Conservation (phyloP, 1,140 invertebrate genomes). For the Zaprionus capensis region DNA sequence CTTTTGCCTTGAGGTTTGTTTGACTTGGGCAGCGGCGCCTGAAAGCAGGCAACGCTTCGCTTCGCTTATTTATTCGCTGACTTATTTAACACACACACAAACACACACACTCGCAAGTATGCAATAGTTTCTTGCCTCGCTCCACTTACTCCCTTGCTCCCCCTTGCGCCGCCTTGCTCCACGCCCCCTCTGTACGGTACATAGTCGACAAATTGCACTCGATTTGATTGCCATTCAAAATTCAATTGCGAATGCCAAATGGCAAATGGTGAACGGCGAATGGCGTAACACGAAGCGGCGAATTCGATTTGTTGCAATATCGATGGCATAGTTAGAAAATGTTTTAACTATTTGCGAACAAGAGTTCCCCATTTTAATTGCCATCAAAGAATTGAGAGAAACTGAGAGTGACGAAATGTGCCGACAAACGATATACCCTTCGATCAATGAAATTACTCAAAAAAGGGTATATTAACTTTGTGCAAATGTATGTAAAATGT, state of each 20-base stretch:
- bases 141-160: background rate
- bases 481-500: too few relatives aligned
- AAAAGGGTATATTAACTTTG: too few relatives aligned
- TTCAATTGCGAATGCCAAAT: conserved; percentile 37
- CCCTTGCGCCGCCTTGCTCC: background rate
- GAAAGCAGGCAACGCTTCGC: conserved; percentile 23
- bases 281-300: background rate
- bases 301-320: conserved; percentile 3
- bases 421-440: too few relatives aligned
- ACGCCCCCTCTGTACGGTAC: background rate
- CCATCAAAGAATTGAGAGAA: too few relatives aligned
- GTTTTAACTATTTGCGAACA: background rate
- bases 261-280: background rate
- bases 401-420: too few relatives aligned
- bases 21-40: conserved; percentile 21
- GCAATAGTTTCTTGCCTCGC: conserved; percentile 43
- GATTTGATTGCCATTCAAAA: conserved; percentile 70
- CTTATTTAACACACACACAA: conserved; percentile 58
- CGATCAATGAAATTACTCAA: too few relatives aligned
- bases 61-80: conserved; percentile 49
- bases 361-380: background rate
- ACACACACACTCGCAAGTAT: conserved; percentile 54
- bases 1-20: conserved; percentile 22
- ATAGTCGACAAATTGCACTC: conserved; percentile 61
- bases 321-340: background rate